phyloP scores from a whole-genome alignment of 2,797 vertebrate genomes.

The Aulostomus chinensis region DNA sequence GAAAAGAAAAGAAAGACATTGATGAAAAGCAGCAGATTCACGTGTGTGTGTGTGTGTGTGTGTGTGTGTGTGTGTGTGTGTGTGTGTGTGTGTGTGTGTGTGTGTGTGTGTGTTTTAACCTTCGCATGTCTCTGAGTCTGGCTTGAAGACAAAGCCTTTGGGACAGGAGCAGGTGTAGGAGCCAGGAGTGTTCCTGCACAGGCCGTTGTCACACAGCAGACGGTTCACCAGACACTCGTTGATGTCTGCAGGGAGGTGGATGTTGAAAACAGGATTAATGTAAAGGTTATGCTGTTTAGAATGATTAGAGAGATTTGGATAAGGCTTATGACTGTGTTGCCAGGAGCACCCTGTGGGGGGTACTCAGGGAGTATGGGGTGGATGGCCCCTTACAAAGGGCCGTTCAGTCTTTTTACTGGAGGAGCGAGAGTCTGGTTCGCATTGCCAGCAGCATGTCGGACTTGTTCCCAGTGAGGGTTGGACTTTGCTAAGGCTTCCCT shows the following conservation, averaged over 20 bases:
- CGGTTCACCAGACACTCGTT: slow-evolving; percentile 95
- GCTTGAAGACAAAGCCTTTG: slow-evolving; percentile 82
- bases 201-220: slow-evolving; percentile 93
- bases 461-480: too few relatives aligned
- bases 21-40: neutral
- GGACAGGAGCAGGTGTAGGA: slow-evolving; percentile 94
- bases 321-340: too few relatives aligned
- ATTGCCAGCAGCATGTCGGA: too few relatives aligned
- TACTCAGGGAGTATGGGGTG: too few relatives aligned
- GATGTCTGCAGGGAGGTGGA: slow-evolving; percentile 82
- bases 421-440: too few relatives aligned
- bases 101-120: slow-evolving; percentile 54
- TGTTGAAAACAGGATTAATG: neutral
- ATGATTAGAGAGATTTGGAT: too few relatives aligned
- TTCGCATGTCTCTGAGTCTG: slow-evolving; percentile 85
- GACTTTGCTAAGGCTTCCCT: too few relatives aligned
- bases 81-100: slow-evolving; percentile 1
- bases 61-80: neutral
- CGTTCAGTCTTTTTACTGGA: too few relatives aligned
- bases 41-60: neutral
- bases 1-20: slow-evolving; percentile 11
- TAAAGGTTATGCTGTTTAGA: too few relatives aligned
- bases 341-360: too few relatives aligned
- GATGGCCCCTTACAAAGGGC: too few relatives aligned
- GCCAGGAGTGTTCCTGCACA: slow-evolving; percentile 95